Percentiles rank a stretch among this genome's conserved stretches.
phyloP scores from a whole-genome alignment of 53 echinoderm and acorn worm genomes.

The Glandiceps talaboti region DNA sequence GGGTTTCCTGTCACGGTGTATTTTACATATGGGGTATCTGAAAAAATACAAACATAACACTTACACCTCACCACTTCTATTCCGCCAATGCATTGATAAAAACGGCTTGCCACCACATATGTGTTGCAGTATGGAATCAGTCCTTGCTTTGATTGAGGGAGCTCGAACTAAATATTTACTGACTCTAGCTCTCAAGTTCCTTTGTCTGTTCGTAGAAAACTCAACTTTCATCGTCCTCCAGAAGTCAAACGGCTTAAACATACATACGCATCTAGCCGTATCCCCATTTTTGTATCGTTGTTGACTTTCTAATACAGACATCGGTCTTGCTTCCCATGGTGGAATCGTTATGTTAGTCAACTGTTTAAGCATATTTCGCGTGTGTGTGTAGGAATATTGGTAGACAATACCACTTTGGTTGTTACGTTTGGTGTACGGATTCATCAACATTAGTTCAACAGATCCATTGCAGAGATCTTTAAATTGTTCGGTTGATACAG shows the following conservation, averaged over 20 bases:
- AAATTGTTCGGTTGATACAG: neutral
- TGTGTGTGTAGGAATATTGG: neutral
- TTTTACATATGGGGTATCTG: too few relatives aligned
- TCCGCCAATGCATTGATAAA: neutral
- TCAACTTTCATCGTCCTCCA: neutral
- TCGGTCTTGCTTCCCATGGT: neutral
- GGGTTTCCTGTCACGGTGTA: too few relatives aligned
- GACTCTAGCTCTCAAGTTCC: neutral
- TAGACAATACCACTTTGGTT: neutral
- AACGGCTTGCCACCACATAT: neutral
- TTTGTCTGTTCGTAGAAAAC: neutral
- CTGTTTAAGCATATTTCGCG: neutral
- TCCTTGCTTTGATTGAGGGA: neutral
- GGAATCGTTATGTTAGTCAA: neutral
- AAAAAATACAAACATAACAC: too few relatives aligned
- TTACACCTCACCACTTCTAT: neutral
- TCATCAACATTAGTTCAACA: neutral
- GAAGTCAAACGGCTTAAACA: neutral
- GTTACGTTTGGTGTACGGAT: neutral
- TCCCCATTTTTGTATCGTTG: neutral
- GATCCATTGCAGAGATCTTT: neutral
- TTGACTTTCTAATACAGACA: neutral
- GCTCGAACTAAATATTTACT: neutral
- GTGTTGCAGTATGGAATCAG: neutral
- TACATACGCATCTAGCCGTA: neutral